Evolutionary conservation across 2,113 vertebrate species (phyloP).

Genomic region (Cathartes aura): DNA sequence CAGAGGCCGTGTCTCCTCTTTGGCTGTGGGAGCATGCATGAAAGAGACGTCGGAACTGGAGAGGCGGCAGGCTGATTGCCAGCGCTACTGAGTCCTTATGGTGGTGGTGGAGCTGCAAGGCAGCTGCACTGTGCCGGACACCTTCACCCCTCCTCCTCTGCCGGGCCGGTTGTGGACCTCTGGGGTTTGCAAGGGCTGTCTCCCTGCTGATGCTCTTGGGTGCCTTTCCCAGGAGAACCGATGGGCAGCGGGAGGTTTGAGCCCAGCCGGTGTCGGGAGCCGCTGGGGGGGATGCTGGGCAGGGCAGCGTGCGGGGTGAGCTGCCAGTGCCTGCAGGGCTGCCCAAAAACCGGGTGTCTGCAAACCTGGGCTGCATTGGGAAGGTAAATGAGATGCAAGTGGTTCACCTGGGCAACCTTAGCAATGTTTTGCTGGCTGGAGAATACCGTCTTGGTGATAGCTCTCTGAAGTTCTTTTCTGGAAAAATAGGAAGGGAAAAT

Average conservation of each 20-base stretch:
- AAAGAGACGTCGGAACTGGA: too few relatives aligned
- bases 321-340: background rate
- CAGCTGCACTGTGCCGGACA: accelerated
- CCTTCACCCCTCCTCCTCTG: background rate
- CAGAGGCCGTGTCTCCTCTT: background rate
- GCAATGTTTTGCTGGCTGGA: background rate
- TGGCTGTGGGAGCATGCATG: accelerated
- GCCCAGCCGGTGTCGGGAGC: background rate
- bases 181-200: background rate
- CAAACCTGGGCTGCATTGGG: background rate
- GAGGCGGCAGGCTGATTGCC: background rate
- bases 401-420: background rate
- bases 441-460: background rate
- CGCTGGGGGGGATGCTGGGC: background rate
- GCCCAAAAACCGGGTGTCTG: background rate
- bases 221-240: background rate
- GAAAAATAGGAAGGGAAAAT: background rate
- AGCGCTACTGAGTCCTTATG: background rate
- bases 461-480: background rate
- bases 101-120: background rate
- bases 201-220: background rate
- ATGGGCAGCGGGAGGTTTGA: background rate
- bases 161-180: background rate
- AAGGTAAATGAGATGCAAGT: background rate
- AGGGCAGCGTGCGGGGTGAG: background rate